phyloP scores from a whole-genome alignment of 2,113 vertebrate species.

The Zosterops pallidus region DNA sequence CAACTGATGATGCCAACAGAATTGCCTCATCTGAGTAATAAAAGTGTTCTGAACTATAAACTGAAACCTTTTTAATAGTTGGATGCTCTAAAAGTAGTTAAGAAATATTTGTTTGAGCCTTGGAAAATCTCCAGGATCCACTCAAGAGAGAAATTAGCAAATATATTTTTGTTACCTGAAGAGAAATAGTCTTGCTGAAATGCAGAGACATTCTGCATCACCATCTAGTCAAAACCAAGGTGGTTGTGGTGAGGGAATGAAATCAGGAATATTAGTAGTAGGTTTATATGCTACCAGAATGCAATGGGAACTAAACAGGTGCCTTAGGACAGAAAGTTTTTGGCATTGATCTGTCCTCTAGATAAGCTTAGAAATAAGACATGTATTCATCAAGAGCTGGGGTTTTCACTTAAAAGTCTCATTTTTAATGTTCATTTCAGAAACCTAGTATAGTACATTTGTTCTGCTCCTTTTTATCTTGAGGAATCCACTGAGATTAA shows the following conservation, averaged over 20 bases:
- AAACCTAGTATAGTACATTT: not conserved
- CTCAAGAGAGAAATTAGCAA: conserved; percentile 73
- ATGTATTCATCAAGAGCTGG: not conserved
- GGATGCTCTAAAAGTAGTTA: conserved; percentile 61
- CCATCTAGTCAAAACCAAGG: conserved; percentile 5
- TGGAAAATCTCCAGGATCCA: conserved; percentile 71
- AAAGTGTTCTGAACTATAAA: conserved; percentile 34
- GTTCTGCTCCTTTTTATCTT: not conserved
- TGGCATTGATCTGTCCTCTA: not conserved
- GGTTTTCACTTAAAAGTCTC: not conserved
- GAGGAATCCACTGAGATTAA: not conserved
- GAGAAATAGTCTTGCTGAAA: conserved; percentile 65
- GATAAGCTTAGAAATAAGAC: not conserved
- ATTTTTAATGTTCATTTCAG: not conserved
- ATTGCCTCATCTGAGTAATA: not conserved
- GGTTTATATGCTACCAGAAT: not conserved
- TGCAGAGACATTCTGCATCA: not conserved
- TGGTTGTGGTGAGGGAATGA: not conserved
- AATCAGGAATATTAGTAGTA: not conserved
- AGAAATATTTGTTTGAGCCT: conserved; percentile 57
- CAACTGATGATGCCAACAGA: not conserved
- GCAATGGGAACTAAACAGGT: not conserved
- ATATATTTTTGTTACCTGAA: conserved; percentile 66
- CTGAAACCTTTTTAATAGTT: conserved; percentile 37
- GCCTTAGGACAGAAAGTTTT: not conserved